A percentile compares a stretch with the other conserved stretches of the same genome.
Evolutionary conservation across 2,888 invertebrate genomes (phyloP).

Genomic region (Bhutanitis thaidina): DNA sequence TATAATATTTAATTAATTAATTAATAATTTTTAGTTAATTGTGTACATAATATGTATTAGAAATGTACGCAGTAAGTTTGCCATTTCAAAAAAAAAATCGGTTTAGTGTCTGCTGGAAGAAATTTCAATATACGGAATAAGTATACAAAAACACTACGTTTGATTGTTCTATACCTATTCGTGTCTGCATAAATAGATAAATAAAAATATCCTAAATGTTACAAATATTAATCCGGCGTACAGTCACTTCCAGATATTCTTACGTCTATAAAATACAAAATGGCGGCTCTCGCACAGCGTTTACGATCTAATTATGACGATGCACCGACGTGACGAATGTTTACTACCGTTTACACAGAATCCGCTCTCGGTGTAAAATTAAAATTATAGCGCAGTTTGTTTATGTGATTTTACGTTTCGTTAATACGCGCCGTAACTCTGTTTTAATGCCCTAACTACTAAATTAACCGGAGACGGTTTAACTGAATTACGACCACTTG

Average conservation of each 20-base stretch:
- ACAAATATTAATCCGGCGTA: no score
- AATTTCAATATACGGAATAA: no score
- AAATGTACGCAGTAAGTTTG: no score
- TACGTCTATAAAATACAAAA: slow-evolving; percentile 32
- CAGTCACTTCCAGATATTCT: slow-evolving; percentile 18
- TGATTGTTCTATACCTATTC: no score
- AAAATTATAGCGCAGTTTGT: slow-evolving; percentile 25
- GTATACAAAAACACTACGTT: no score
- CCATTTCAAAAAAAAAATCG: no score
- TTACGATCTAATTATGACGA: slow-evolving; percentile 56
- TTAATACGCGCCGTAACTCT: slow-evolving; percentile 19
- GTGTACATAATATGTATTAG: no score
- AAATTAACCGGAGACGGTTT: slow-evolving; percentile 17
- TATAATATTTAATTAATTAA: no score
- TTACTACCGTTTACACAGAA: slow-evolving; percentile 35
- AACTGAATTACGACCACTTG: slow-evolving; percentile 15
- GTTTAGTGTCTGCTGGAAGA: no score
- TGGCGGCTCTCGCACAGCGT: slow-evolving; percentile 45
- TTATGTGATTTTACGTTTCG: slow-evolving; percentile 22
- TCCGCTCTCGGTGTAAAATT: slow-evolving; percentile 26
- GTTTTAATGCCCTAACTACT: slow-evolving; percentile 19
- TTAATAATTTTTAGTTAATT: no score
- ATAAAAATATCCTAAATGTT: no score
- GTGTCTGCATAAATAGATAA: no score
- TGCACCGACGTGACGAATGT: slow-evolving; percentile 45